phyloP scores from a whole-genome alignment of 2,888 invertebrate species.

The Iselma pallidipennis region DNA sequence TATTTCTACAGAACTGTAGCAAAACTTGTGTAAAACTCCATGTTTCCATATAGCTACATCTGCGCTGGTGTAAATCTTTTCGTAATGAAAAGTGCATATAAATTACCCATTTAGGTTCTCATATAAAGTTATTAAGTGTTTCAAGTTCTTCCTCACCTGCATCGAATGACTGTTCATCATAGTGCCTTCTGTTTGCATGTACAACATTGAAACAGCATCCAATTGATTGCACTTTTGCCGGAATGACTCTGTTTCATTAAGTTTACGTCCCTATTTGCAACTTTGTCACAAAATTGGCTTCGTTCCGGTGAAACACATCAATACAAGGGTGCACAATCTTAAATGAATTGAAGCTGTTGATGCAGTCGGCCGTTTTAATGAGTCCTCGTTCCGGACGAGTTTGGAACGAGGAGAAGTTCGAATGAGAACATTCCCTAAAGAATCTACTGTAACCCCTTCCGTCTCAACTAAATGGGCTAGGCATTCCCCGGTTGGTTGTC shows the following conservation, averaged over 20 bases:
- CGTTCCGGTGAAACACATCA: neutral
- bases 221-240: neutral
- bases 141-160: neutral
- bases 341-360: neutral
- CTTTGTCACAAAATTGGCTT: neutral
- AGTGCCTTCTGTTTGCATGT: too few species aligned
- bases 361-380: constrained; percentile 33
- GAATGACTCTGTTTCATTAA: neutral
- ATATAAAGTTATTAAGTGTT: too few species aligned
- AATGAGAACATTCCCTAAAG: neutral
- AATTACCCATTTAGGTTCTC: too few species aligned
- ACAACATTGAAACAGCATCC: neutral
- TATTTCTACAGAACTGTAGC: too few species aligned
- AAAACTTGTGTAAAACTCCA: too few species aligned
- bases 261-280: too few species aligned
- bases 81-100: too few species aligned
- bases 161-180: neutral
- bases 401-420: constrained; percentile 26
- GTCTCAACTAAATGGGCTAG: constrained; percentile 33
- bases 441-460: constrained; percentile 25
- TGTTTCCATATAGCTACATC: too few species aligned
- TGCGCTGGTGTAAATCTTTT: too few species aligned
- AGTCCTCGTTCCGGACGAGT: constrained; percentile 17
- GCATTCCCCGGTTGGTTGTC: constrained; percentile 34
- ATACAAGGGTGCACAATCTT: neutral